Conservation (phyloP, 2,888 invertebrate genomes). For the Didymodactylos carnosus region DNA sequence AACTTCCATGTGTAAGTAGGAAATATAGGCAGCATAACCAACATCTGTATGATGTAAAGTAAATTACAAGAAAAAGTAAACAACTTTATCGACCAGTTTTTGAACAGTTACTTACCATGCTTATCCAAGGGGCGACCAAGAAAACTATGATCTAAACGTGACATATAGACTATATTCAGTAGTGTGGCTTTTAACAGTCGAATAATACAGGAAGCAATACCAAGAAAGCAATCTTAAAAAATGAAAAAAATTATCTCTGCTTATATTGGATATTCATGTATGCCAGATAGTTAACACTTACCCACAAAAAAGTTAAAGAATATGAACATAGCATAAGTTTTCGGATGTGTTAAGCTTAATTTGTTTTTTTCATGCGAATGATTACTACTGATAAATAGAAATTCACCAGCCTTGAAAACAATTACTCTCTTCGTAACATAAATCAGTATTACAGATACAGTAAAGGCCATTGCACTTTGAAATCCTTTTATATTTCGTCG, state of each 20-base stretch:
- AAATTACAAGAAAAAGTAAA: neutral
- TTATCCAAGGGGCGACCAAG: neutral
- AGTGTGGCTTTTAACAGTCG: neutral
- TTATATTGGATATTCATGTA: no score
- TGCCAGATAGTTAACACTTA: no score
- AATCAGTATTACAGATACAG: neutral
- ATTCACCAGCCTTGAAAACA: neutral
- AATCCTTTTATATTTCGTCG: neutral
- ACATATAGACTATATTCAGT: neutral
- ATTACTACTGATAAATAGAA: neutral
- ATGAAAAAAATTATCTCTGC: no score
- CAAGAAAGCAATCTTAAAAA: neutral
- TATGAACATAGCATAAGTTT: neutral
- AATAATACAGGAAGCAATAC: neutral
- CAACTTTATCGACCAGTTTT: no score
- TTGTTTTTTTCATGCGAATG: no score
- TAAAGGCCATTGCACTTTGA: neutral
- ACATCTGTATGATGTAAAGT: no score
- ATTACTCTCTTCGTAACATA: neutral
- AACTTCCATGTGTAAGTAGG: neutral
- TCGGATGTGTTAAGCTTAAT: neutral
- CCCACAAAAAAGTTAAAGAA: neutral
- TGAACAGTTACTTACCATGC: neutral
- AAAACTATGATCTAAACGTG: neutral
- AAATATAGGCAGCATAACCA: neutral